phyloP scores from a whole-genome alignment of 2,113 vertebrate genomes.

The Dinomys branickii region DNA sequence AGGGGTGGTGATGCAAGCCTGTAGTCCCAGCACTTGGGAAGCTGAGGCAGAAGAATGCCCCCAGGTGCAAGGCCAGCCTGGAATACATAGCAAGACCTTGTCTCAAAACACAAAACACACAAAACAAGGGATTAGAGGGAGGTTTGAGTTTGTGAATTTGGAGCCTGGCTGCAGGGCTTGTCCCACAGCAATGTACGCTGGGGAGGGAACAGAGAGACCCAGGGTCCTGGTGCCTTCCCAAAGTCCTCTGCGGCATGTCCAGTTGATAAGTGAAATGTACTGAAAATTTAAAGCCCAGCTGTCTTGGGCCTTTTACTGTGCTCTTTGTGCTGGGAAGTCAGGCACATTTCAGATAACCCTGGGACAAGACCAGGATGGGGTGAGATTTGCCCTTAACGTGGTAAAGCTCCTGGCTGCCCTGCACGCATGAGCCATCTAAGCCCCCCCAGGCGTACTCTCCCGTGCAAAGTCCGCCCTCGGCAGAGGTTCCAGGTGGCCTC shows the following conservation, averaged over 20 bases:
- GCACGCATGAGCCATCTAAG: background rate
- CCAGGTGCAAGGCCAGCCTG: background rate
- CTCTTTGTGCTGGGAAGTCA: conserved; percentile 57
- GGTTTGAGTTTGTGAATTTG: background rate
- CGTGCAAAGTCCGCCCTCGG: rapidly evolving
- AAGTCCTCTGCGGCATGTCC: conserved; percentile 35
- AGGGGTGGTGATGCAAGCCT: background rate
- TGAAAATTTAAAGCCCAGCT: conserved; percentile 79
- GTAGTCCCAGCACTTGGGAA: background rate
- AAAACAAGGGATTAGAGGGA: background rate
- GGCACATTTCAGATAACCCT: conserved; percentile 81
- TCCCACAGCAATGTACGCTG: background rate
- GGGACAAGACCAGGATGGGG: background rate
- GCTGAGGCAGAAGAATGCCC: background rate
- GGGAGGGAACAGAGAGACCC: rapidly evolving
- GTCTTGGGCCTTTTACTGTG: conserved; percentile 70
- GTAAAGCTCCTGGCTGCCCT: background rate
- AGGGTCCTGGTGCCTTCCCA: background rate
- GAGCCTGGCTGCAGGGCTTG: background rate
- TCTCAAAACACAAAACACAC: background rate
- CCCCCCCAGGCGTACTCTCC: background rate
- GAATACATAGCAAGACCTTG: background rate
- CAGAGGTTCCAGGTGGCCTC: background rate
- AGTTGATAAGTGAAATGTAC: conserved; percentile 77
- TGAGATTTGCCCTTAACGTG: no score